Evolutionary conservation across 2,113 vertebrate genomes (phyloP).

Genomic region (Notothenia coriiceps): DNA sequence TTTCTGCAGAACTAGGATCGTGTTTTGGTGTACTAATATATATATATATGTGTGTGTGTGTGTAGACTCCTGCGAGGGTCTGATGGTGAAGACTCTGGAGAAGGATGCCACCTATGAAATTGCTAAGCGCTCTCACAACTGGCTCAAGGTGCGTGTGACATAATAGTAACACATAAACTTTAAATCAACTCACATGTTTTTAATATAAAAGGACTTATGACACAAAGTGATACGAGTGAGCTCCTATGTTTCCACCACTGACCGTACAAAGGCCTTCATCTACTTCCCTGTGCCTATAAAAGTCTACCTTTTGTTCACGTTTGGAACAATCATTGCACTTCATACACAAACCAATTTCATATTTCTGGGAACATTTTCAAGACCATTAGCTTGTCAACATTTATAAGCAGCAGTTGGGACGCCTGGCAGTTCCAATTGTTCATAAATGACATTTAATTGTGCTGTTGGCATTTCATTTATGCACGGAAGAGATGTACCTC

Average conservation of each 20-base stretch:
- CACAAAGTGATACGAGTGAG: background rate
- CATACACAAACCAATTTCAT: background rate
- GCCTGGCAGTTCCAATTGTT: constrained; percentile 3
- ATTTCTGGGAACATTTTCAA: constrained; percentile 22
- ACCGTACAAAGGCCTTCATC: background rate
- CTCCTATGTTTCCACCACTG: no score
- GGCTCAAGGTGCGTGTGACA: constrained; percentile 89
- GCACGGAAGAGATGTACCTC: background rate
- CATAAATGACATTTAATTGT: constrained; percentile 1
- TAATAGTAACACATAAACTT: background rate
- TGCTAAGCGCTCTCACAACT: constrained; percentile 94
- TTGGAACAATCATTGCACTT: background rate
- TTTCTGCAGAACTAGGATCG: constrained; percentile 33
- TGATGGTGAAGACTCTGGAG: constrained; percentile 94
- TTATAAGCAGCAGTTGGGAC: background rate
- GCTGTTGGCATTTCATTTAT: background rate
- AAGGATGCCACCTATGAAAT: constrained; percentile 94
- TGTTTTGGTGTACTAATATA: constrained; percentile 44
- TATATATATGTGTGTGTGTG: constrained; percentile 37
- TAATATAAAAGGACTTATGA: background rate
- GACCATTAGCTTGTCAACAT: background rate
- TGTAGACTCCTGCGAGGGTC: constrained; percentile 92
- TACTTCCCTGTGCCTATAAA: background rate
- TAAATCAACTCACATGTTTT: no score
- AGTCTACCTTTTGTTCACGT: background rate